These are phyloP conservation scores for Drosophila trapezifrons DNA, from an alignment of 1,140 invertebrate genomes.

Conservation along the genomic window DNA sequence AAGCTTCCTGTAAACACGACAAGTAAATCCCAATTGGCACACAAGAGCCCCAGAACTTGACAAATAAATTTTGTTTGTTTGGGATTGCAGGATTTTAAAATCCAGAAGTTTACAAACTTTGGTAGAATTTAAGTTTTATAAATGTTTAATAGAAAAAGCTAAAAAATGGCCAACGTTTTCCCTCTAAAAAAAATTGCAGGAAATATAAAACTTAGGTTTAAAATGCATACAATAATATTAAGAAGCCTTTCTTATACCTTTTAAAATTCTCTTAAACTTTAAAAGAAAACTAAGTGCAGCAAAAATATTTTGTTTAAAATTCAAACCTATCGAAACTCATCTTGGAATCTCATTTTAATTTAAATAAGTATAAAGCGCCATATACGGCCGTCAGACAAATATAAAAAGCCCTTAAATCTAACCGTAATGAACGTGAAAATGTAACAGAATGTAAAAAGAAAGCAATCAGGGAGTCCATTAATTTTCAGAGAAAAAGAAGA, in stretches of 20 bases:
- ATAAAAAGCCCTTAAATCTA: background rate
- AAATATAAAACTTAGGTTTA: background rate
- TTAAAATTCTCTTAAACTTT: background rate
- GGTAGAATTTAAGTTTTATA: background rate
- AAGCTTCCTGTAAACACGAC: constrained; percentile 29
- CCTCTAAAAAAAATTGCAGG: background rate
- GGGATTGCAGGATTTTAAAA: constrained; percentile 10
- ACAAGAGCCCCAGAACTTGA: constrained; percentile 38
- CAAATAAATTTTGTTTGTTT: constrained; percentile 23
- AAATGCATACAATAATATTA: background rate
- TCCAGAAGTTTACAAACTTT: background rate
- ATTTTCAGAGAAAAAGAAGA: constrained; percentile 7
- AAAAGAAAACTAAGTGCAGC: background rate
- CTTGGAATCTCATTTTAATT: background rate
- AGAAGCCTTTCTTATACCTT: background rate
- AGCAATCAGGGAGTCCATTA: constrained; percentile 15
- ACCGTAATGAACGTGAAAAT: constrained; percentile 15
- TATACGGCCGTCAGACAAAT: background rate
- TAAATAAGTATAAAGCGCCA: background rate
- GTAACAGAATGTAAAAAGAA: constrained; percentile 20
- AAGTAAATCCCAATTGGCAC: constrained; percentile 41
- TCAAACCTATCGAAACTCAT: background rate
- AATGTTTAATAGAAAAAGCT: background rate
- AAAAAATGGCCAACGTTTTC: background rate
- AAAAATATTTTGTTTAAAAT: background rate